Evolutionary conservation across 1,140 invertebrate genomes (phyloP), one percentile per base, ranked within the genome.

Genomic region (Euura lappo): DNA sequence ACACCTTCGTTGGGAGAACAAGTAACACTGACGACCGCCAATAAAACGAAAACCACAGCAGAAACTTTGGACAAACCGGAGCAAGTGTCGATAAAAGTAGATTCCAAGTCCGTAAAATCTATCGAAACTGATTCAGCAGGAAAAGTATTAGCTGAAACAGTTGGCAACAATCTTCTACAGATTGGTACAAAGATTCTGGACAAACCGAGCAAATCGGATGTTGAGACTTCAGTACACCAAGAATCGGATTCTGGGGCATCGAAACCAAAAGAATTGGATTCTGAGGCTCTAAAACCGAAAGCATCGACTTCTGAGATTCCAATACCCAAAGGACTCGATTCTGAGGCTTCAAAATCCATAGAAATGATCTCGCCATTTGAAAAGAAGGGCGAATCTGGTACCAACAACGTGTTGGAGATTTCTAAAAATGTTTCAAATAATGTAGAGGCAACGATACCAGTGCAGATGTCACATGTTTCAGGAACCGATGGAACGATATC

Each of bases 381-480:
- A 60, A 60, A 60, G 13, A 2, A 3, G 5, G 8, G 4, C 13
- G 51, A 60, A 2, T n/a, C 51, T 0, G 6, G 51, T n/a, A 60
- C 8, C 13, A n/a, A 1, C 10, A 60, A 60, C 0, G 8, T 60
- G 13, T 6, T n/a, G 6, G 3, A 60, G 13, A 60, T 8, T n/a
- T 8, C 10, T 60, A n/a, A 85, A 87, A 88, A 88, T 87, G 87
- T 85, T 81, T 78, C 73, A 83, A 86, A 86, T 60, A 3, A 60
- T 60, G 10, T 60, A 60, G 6, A n/a, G 13, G 51, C 10, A 60
- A n/a, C 51, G 10, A n/a, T 60, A n/a, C 51, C 51, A n/a, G 13
- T 60, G 10, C 10, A 11, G 3, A n/a, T 60, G 10, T 8, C 51
- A 60, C 10, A 60, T 60, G 13, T 11, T 60, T 60, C 51, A 60